These are phyloP conservation scores for Diceros bicornis DNA, from an alignment of 2,797 vertebrate genomes.

Conservation along the genomic window DNA sequence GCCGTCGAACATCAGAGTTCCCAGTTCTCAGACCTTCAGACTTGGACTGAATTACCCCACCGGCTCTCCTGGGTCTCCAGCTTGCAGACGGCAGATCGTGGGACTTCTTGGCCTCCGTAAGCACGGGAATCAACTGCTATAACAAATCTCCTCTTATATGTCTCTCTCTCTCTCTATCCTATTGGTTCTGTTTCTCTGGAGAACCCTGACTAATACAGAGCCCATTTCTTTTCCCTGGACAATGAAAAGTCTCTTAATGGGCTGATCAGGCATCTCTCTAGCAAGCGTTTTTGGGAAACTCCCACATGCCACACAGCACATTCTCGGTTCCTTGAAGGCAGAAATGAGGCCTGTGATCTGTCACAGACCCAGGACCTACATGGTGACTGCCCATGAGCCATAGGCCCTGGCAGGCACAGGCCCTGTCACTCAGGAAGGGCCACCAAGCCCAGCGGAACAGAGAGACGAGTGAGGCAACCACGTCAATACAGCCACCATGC, in stretches of 20 bases:
- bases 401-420: background rate
- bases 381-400: background rate
- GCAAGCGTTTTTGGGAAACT: background rate
- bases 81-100: background rate
- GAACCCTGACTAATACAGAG: no score
- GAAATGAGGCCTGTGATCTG: background rate
- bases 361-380: background rate
- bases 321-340: background rate
- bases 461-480: fast-evolving
- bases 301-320: fast-evolving
- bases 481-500: fast-evolving
- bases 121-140: background rate
- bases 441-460: background rate
- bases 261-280: background rate
- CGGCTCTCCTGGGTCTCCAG: background rate
- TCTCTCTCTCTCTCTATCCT: background rate
- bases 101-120: background rate
- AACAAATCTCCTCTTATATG: background rate
- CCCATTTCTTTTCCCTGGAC: background rate
- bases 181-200: background rate
- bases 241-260: background rate
- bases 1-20: background rate
- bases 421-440: background rate
- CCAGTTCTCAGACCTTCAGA: background rate
- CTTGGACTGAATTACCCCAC: background rate